Percentiles rank a stretch among this genome's conserved stretches.
These are phyloP conservation scores for Palloptera scutellata DNA, from an alignment of 2,888 invertebrate genomes.

Conservation along the genomic window DNA sequence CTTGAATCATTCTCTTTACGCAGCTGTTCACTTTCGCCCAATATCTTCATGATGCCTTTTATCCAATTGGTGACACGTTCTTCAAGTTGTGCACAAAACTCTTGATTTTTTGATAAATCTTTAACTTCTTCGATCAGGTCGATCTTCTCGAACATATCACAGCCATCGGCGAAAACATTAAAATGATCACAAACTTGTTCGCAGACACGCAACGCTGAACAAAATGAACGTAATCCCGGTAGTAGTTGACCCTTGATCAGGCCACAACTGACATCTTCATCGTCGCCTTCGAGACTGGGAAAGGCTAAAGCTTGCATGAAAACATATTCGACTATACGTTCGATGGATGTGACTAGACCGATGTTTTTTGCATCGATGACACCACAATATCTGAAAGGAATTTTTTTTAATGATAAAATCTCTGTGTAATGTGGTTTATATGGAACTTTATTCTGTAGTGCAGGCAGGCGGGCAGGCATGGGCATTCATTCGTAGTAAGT, in stretches of 20 bases:
- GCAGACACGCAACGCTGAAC: slow-evolving; percentile 86
- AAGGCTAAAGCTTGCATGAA: slow-evolving; percentile 90
- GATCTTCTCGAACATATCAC: slow-evolving; percentile 69
- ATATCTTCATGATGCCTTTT: slow-evolving; percentile 80
- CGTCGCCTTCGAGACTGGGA: slow-evolving; percentile 81
- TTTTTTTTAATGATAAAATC: neutral
- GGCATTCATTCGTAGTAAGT: too few species aligned
- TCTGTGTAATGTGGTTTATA: neutral
- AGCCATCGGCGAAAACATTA: slow-evolving; percentile 80
- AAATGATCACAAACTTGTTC: slow-evolving; percentile 84
- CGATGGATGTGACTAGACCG: slow-evolving; percentile 85
- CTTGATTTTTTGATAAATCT: slow-evolving; percentile 73
- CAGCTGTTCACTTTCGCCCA: slow-evolving; percentile 91
- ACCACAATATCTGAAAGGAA: slow-evolving; percentile 73
- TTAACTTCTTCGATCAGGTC: slow-evolving; percentile 74
- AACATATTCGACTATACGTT: slow-evolving; percentile 86
- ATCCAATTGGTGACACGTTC: slow-evolving; percentile 81
- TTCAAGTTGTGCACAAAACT: slow-evolving; percentile 73
- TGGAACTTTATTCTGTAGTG: too few species aligned
- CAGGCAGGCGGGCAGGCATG: too few species aligned
- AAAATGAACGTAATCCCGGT: slow-evolving; percentile 85
- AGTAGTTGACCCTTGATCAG: slow-evolving; percentile 84
- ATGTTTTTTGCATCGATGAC: slow-evolving; percentile 80
- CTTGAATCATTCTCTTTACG: slow-evolving; percentile 90
- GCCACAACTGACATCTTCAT: slow-evolving; percentile 79